These are phyloP conservation scores for Porites cylindrica DNA, from an alignment of 92 coral and sea anemone genomes.

Conservation along the genomic window DNA sequence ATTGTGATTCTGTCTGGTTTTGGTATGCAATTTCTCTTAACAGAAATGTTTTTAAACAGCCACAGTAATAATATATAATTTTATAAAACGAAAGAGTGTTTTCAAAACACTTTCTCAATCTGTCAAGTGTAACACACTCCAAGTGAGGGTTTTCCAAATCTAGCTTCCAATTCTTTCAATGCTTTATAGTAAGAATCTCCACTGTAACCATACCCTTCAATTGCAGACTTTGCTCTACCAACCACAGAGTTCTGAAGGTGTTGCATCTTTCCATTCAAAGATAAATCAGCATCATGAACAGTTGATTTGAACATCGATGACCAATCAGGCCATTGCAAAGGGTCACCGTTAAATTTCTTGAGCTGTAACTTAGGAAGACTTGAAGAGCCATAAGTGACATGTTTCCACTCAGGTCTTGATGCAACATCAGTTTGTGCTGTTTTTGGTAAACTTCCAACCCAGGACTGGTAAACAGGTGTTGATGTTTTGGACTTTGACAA, in stretches of 20 bases:
- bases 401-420: too few species aligned
- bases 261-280: slow-evolving; percentile 51
- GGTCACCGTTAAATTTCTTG: too few species aligned
- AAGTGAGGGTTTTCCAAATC: slow-evolving; percentile 63
- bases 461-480: neutral
- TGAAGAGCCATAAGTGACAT: too few species aligned
- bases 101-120: slow-evolving; percentile 7
- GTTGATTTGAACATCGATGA: slow-evolving; percentile 60
- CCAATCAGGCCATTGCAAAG: too few species aligned
- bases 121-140: too few species aligned
- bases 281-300: slow-evolving; percentile 45
- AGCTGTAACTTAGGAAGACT: too few species aligned
- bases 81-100: too few species aligned
- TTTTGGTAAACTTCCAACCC: slow-evolving; percentile 16
- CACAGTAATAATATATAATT: too few species aligned
- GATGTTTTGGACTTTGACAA: neutral
- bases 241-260: slow-evolving; percentile 65
- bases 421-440: neutral
- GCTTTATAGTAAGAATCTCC: slow-evolving; percentile 62
- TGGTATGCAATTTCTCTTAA: too few species aligned
- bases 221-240: slow-evolving; percentile 57
- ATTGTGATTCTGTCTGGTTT: too few species aligned
- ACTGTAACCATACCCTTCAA: slow-evolving; percentile 64
- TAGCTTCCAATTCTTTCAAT: slow-evolving; percentile 47
- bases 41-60: too few species aligned